Evolutionary conservation across 2,113 vertebrate genomes (phyloP).

Genomic region (Micronycteris hirsuta): DNA sequence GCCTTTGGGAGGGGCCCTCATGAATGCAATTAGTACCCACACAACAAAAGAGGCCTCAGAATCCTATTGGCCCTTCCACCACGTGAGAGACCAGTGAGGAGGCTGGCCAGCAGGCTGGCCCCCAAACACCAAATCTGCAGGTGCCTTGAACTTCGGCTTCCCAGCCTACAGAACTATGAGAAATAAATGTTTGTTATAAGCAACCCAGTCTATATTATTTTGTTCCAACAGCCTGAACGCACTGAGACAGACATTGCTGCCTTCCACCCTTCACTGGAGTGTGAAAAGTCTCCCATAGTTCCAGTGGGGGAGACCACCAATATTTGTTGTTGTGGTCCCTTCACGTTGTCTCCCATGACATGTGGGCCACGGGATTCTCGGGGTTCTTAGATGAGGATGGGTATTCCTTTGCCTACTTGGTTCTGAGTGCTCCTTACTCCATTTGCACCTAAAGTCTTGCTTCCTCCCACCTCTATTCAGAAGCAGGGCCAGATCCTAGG

Average conservation of each 20-base stretch:
- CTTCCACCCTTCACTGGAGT: neutral
- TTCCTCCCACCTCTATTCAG: neutral
- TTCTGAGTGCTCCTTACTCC: neutral
- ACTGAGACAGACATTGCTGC: accelerated
- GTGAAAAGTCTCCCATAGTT: accelerated
- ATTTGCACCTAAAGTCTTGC: neutral
- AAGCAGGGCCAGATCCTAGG: neutral
- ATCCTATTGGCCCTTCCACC: neutral
- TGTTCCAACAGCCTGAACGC: neutral
- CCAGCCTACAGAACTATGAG: neutral
- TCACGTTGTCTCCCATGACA: accelerated
- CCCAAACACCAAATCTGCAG: too few species aligned
- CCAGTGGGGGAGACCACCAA: neutral
- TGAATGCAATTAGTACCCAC: neutral
- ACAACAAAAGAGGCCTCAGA: neutral
- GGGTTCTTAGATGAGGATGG: neutral
- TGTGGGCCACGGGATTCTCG: accelerated
- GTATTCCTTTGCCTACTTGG: neutral
- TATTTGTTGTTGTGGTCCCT: neutral
- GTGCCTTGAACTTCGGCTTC: neutral
- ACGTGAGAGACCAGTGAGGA: neutral
- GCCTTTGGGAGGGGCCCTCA: neutral
- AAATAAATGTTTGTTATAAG: neutral
- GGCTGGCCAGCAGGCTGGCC: neutral
- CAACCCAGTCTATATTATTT: neutral